Conservation (phyloP, 2,797 vertebrate genomes). For the Adelosebastes latens region DNA sequence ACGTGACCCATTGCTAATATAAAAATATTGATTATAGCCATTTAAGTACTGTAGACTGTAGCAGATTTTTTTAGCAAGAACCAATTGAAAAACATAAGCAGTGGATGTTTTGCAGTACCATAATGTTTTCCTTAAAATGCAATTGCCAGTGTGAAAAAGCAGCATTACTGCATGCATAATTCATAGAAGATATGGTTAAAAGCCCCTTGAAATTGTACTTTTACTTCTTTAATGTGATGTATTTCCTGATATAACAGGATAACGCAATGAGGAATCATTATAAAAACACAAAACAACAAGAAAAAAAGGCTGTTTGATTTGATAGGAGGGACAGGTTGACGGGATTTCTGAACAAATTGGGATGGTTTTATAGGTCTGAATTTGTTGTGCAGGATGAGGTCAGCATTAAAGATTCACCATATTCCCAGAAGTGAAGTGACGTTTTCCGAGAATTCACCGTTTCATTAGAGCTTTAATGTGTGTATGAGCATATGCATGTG, state of each 20-base stretch:
- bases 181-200: not conserved
- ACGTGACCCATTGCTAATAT: not conserved
- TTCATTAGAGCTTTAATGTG: not conserved
- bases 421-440: not conserved
- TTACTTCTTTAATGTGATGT: not conserved
- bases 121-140: not conserved
- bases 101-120: not conserved
- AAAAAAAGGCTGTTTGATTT: not conserved
- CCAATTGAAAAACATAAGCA: not conserved
- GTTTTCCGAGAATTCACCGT: not conserved
- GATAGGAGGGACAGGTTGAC: not conserved
- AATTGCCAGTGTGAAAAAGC: not conserved
- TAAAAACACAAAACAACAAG: not conserved
- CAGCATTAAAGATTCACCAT: not conserved
- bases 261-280: not conserved
- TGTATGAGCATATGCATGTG: constrained; percentile 10
- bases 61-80: not conserved
- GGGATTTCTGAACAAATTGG: not conserved
- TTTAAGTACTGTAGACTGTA: not conserved
- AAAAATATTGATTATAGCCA: not conserved
- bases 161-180: not conserved
- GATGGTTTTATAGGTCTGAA: not conserved
- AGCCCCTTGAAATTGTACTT: not conserved
- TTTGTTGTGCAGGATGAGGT: constrained; percentile 11
- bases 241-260: not conserved